These are phyloP conservation scores for Aptenodytes forsteri DNA, from an alignment of 2,113 vertebrate genomes.

Conservation along the genomic window DNA sequence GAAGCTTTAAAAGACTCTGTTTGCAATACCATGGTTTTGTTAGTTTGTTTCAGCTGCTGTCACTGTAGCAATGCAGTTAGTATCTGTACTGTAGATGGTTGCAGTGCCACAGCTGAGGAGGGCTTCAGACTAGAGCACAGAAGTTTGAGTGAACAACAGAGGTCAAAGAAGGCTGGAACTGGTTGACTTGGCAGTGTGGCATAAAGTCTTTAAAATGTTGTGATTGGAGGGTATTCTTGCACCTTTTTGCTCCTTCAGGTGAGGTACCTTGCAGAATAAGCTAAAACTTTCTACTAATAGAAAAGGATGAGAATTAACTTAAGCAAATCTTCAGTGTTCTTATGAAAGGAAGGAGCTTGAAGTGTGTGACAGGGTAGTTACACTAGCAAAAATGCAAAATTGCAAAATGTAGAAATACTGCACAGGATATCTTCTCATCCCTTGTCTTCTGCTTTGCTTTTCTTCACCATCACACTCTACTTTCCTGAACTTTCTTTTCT, in stretches of 20 bases:
- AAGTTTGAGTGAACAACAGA: neutral
- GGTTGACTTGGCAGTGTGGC: neutral
- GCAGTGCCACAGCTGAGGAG: neutral
- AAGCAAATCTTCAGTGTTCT: neutral
- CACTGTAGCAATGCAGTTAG: neutral
- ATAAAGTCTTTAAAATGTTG: neutral
- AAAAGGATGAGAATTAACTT: neutral
- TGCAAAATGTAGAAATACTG: neutral
- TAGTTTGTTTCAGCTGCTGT: neutral
- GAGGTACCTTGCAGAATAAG: neutral
- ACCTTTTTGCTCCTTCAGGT: neutral
- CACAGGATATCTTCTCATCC: neutral
- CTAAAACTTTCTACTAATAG: neutral
- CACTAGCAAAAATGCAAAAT: neutral
- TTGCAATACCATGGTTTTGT: neutral
- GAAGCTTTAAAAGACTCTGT: neutral
- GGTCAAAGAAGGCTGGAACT: neutral
- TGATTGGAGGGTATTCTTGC: neutral
- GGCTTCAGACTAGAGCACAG: neutral
- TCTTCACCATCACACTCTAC: neutral
- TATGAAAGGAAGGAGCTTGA: neutral
- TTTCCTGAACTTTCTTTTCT: neutral
- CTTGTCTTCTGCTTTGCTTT: neutral
- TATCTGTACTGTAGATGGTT: neutral
- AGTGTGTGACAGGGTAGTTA: neutral